Evolutionary conservation across 1,140 invertebrate species (phyloP), one percentile per base, ranked within the genome.

Genomic region (Aradophagus sp.): DNA sequence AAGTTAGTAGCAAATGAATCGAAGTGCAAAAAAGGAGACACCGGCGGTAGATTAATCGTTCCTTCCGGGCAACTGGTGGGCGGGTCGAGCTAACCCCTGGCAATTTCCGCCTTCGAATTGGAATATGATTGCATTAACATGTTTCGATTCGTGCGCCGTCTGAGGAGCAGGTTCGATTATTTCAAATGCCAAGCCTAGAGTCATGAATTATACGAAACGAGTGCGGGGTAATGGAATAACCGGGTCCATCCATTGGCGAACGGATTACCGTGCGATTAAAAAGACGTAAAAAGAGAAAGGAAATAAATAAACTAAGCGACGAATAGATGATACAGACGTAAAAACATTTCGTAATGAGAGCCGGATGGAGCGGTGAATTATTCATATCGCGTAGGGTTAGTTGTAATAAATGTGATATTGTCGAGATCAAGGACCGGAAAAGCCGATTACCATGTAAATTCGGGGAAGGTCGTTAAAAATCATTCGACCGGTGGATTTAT

Each of bases 51-150:
- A 67, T 58, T 67, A 67, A 58, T 52, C 38, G 73, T 63, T 72
- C 39, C 45, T 67, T 53, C 20, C 45, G 61, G 74, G 74, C 62
- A 65, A 58, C 63, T n/a, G 65, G 58, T 61, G 69, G 61, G 32
- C 55, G 58, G 17, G 35, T 48, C 20, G 17, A 26, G 47, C 41
- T 74, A 71, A 67, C 73, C 67, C 65, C 53, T 29, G 36, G 79
- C 77, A 84, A 85, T 84, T 84, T 84, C 82, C 83, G 82, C 76
- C 50, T 75, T 77, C 76, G 78, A 84, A 84, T 85, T 83, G 84
- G 82, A 85, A 85, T 79, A 77, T 82, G 83, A 85, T 85, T 84
- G 77, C 78, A 74, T n/a, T n/a, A n/a, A n/a, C n/a, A n/a, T n/a
- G n/a, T 84, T 81, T 69, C 72, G 77, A 72, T 77, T 75, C 66